These are phyloP conservation scores for Idaea biselata DNA, from an alignment of 2,888 invertebrate genomes.

Conservation along the genomic window DNA sequence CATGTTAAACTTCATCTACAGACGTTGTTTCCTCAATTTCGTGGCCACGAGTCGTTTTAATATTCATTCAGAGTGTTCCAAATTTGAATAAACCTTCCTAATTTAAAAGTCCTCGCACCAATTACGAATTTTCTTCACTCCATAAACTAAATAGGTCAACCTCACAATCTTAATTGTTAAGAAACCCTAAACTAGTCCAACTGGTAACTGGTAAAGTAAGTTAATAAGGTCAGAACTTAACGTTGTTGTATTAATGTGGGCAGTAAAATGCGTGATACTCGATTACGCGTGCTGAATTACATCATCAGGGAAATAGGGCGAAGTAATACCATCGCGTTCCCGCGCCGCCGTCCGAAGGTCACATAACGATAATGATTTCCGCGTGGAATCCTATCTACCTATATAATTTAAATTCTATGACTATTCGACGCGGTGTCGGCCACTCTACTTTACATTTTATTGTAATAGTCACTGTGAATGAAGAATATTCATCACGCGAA, in stretches of 20 bases:
- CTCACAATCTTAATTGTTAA: not conserved
- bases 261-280: slow-evolving; percentile 24
- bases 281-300: slow-evolving; percentile 46
- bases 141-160: slow-evolving; percentile 1
- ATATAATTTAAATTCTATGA: slow-evolving; percentile 47
- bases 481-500: not conserved
- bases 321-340: slow-evolving; percentile 50
- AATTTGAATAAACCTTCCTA: not conserved
- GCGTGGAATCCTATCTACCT: slow-evolving; percentile 60
- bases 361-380: slow-evolving; percentile 61
- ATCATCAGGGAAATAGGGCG: slow-evolving; percentile 68
- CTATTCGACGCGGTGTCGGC: slow-evolving; percentile 28
- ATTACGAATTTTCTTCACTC: not conserved
- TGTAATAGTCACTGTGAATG: slow-evolving; percentile 9
- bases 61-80: not conserved
- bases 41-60: not conserved
- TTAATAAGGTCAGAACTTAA: slow-evolving; percentile 20
- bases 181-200: slow-evolving; percentile 13
- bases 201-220: slow-evolving; percentile 3
- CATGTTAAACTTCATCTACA: not conserved
- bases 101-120: not conserved
- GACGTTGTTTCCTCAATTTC: not conserved
- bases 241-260: slow-evolving; percentile 28
- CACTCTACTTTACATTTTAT: slow-evolving; percentile 18
- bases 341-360: slow-evolving; percentile 55